Base-by-base conservation (phyloP, 2,113 vertebrate species). In the Lichenostomus cassidix region DNA sequence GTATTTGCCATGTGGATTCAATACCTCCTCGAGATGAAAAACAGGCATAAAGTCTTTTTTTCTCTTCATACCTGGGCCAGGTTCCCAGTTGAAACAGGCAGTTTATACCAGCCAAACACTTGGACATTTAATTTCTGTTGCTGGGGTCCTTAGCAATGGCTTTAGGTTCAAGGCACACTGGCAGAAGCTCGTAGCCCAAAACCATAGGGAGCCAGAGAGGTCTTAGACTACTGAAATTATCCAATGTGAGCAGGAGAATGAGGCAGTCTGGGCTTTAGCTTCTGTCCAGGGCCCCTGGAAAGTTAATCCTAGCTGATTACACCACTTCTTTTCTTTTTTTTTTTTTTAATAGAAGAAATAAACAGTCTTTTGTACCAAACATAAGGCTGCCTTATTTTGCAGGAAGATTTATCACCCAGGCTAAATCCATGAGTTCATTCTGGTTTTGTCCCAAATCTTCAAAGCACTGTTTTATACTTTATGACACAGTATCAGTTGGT, bases 261-360 rank as follows among this genome's bases (percentile, higher is more conserved):
- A 47, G 44, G 39, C 35, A 88, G 67, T 31, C 60, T 67, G 63
- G 39, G 42, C 76, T 90, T 86, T 13, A 90, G 76, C 63, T 92
- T 90, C 92, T 90, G 73, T 67, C 47, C 83, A 93, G 86, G 92
- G 86, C 91, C 92, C 71, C 94, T 93, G 80, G 76, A 90, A 97
- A 97, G 52, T 78, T 92, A 93, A 96, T 96, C 89, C 92, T 92
- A 96, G 82, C 92, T 49, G 1, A 96, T 96, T 93, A 93, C 86
- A 89, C 56, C 35, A 47, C 83, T 86, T 5, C 28, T 88, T 89
- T 89, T 83, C 33, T 69, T 75, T 83, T 79, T 83, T 87, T 79
- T 65, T 47, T 6, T 52, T 37, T 37, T 37, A 39, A 22, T 5
- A 71, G 73, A 81, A 96, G 79, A 96, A 95, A 96, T 95, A 95